A percentile compares a stretch with the other conserved stretches of the same genome.
Evolutionary conservation across 2,113 vertebrate genomes (phyloP).

Genomic region (Rhipidura dahli): DNA sequence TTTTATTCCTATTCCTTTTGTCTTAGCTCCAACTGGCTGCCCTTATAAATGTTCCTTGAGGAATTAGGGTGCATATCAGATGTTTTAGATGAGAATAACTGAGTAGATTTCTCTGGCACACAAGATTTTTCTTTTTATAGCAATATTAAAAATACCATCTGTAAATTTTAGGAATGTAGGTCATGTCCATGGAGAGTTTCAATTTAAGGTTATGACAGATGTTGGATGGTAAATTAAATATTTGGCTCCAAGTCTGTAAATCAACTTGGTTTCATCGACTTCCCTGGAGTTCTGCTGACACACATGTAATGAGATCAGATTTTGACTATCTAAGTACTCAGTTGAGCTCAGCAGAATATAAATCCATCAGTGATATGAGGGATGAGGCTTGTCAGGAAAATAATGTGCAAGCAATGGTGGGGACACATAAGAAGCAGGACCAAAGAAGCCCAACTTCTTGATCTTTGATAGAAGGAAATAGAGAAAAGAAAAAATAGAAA

Average conservation of each 20-base stretch:
- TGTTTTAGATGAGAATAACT: neutral
- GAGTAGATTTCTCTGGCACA: neutral
- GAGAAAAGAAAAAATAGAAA: neutral
- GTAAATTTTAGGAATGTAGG: slow-evolving; percentile 37
- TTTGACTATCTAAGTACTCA: slow-evolving; percentile 1
- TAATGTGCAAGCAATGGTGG: neutral
- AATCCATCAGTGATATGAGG: neutral
- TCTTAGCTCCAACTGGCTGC: slow-evolving; percentile 43
- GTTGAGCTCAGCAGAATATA: slow-evolving; percentile 11
- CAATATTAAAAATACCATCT: slow-evolving; percentile 56
- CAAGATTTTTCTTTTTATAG: slow-evolving; percentile 24
- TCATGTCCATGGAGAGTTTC: slow-evolving; percentile 29
- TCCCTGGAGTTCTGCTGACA: slow-evolving; percentile 38
- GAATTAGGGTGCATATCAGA: slow-evolving; percentile 7
- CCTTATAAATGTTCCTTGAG: slow-evolving; percentile 32
- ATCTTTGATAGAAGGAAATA: neutral
- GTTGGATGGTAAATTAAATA: slow-evolving; percentile 36
- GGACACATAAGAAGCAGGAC: neutral
- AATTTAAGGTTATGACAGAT: slow-evolving; percentile 49
- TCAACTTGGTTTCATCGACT: slow-evolving; percentile 8
- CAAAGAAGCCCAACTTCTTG: neutral
- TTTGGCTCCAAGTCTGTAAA: slow-evolving; percentile 25
- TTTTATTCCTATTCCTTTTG: slow-evolving; percentile 29
- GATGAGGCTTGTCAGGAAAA: slow-evolving; percentile 9
- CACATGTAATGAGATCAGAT: slow-evolving; percentile 36